Percentiles rank a stretch among this genome's conserved stretches.
These are phyloP conservation scores for Opisthograptis luteolata DNA, from an alignment of 2,888 invertebrate genomes.

Conservation along the genomic window DNA sequence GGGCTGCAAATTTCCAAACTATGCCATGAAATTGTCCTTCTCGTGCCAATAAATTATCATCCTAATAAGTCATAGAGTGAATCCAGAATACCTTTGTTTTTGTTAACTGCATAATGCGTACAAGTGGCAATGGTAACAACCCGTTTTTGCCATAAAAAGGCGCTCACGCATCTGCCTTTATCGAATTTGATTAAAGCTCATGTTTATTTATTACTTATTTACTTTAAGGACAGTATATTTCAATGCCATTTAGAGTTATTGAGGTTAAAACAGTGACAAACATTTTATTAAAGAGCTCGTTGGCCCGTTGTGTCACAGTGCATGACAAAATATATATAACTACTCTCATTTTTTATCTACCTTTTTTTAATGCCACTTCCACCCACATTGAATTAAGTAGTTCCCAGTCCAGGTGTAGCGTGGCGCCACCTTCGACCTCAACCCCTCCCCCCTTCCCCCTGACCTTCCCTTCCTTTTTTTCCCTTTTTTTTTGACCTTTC, in stretches of 20 bases:
- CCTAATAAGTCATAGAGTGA: constrained; percentile 82
- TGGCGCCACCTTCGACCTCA: too few relatives aligned
- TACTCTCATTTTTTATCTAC: too few relatives aligned
- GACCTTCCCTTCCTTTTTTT: too few relatives aligned
- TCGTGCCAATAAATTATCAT: constrained; percentile 78
- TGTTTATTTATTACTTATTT: constrained; percentile 77
- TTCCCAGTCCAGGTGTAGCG: too few relatives aligned
- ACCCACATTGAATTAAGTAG: too few relatives aligned
- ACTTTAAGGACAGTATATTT: constrained; percentile 58
- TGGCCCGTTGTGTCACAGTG: too few relatives aligned
- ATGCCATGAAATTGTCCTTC: constrained; percentile 66
- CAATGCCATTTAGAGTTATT: constrained; percentile 44
- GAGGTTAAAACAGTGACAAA: background rate
- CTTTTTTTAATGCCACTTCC: too few relatives aligned
- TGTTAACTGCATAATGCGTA: constrained; percentile 47
- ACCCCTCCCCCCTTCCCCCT: too few relatives aligned
- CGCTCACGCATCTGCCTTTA: constrained; percentile 74
- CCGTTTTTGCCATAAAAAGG: constrained; percentile 76
- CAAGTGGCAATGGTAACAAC: constrained; percentile 67
- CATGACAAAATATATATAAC: too few relatives aligned
- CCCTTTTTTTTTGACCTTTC: too few relatives aligned
- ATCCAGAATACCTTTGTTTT: constrained; percentile 77
- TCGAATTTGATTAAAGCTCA: constrained; percentile 82
- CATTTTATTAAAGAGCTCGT: too few relatives aligned
- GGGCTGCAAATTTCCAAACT: constrained; percentile 6